phyloP scores from a whole-genome alignment of 2,113 vertebrate genomes.

The Fregata magnificens region DNA sequence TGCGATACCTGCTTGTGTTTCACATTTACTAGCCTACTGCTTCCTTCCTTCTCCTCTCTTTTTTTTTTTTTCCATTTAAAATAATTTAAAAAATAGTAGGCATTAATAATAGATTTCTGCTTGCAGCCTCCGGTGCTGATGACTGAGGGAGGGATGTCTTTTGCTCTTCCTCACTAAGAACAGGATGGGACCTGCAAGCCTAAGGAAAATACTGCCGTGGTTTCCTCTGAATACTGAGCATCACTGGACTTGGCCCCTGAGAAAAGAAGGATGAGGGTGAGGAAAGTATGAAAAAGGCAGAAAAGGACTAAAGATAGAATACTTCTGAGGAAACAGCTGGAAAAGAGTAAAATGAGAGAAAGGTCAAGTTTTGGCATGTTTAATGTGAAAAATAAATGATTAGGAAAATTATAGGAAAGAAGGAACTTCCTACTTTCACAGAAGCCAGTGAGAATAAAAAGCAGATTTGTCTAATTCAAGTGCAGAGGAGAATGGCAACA shows the following conservation, averaged over 20 bases:
- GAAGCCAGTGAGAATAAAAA: neutral
- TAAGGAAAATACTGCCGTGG: neutral
- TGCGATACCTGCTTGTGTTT: neutral
- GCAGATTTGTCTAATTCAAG: neutral
- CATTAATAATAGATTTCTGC: neutral
- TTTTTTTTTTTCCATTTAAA: neutral
- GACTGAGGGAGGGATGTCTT: neutral
- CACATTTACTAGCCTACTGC: neutral
- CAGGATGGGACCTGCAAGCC: neutral
- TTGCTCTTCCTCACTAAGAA: neutral
- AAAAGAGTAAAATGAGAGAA: neutral
- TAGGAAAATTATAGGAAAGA: neutral
- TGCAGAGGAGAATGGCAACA: neutral
- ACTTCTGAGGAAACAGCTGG: neutral
- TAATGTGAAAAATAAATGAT: neutral
- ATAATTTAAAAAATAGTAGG: neutral
- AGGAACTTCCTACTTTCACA: neutral
- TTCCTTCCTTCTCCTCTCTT: neutral
- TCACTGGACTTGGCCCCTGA: neutral
- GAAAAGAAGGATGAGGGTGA: neutral
- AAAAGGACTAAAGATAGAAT: neutral
- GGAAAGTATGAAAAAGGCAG: neutral
- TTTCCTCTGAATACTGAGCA: neutral
- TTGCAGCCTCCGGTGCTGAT: neutral
- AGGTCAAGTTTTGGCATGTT: neutral